phyloP scores from a whole-genome alignment of 2,797 vertebrate genomes.

The Urosaurus nigricauda region DNA sequence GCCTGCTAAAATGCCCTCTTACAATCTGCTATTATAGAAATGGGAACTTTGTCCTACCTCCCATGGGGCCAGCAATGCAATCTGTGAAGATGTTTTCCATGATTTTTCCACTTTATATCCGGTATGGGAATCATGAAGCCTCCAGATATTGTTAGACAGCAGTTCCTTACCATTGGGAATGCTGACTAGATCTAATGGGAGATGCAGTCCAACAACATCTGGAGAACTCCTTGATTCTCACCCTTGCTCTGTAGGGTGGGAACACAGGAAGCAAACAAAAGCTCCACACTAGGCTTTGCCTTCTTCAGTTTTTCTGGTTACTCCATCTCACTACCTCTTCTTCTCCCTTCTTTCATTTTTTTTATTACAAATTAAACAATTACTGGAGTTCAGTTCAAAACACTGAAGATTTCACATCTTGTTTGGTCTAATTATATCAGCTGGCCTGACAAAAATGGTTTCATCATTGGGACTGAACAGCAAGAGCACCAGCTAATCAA shows the following conservation, averaged over 20 bases:
- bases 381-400: constrained; percentile 74
- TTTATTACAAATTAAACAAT: constrained; percentile 77
- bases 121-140: too few relatives aligned
- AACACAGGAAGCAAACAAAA: constrained; percentile 30
- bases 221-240: not conserved
- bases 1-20: too few relatives aligned
- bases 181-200: too few relatives aligned
- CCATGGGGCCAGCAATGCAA: not conserved
- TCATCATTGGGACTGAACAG: constrained; percentile 77
- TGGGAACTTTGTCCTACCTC: too few relatives aligned
- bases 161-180: too few relatives aligned
- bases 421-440: constrained; percentile 79
- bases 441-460: constrained; percentile 75
- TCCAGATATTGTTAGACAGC: too few relatives aligned
- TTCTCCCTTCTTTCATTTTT: constrained; percentile 5
- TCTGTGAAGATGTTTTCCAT: not conserved
- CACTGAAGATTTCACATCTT: constrained; percentile 78
- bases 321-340: constrained; percentile 37
- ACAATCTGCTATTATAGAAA: too few relatives aligned
- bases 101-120: too few relatives aligned
- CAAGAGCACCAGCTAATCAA: constrained; percentile 76
- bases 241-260: constrained; percentile 41
- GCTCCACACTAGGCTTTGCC: not conserved
- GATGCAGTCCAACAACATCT: too few relatives aligned
- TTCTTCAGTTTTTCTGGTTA: constrained; percentile 40